Percentiles rank a stretch among this genome's conserved stretches.
phyloP scores from a whole-genome alignment of 2,113 vertebrate genomes.

The Ictalurus furcatus region DNA sequence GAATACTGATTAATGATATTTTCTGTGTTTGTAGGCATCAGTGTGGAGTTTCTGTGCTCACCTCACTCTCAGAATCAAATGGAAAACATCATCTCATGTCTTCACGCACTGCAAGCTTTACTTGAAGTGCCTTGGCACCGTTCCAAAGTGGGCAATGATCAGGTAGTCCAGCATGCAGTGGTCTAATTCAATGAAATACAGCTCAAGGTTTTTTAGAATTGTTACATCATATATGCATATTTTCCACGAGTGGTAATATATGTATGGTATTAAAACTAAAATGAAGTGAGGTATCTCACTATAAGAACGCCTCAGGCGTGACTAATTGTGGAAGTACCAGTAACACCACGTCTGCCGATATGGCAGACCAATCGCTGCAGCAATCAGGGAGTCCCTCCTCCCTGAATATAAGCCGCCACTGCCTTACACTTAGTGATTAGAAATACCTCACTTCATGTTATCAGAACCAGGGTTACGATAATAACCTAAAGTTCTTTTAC shows the following conservation, averaged over 20 bases:
- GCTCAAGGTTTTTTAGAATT: background rate
- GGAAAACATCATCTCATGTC: slow-evolving; percentile 87
- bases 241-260: background rate
- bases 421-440: no score
- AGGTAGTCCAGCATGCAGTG: slow-evolving; percentile 72
- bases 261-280: background rate
- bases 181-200: background rate
- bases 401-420: no score
- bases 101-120: slow-evolving; percentile 82
- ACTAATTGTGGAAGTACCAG: no score
- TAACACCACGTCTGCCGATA: no score
- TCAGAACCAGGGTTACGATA: no score
- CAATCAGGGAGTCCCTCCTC: no score
- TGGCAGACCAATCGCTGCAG: no score
- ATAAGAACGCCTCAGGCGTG: no score
- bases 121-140: slow-evolving; percentile 85
- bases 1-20: background rate
- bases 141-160: slow-evolving; percentile 86
- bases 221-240: background rate
- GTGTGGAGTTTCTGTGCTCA: slow-evolving; percentile 92
- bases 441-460: no score
- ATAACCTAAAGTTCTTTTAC: no score
- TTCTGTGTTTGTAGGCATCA: slow-evolving; percentile 77
- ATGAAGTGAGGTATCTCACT: no score
- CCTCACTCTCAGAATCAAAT: slow-evolving; percentile 83